These are phyloP conservation scores for Corythornis cristatus DNA, from an alignment of 2,113 vertebrate species.

Conservation along the genomic window DNA sequence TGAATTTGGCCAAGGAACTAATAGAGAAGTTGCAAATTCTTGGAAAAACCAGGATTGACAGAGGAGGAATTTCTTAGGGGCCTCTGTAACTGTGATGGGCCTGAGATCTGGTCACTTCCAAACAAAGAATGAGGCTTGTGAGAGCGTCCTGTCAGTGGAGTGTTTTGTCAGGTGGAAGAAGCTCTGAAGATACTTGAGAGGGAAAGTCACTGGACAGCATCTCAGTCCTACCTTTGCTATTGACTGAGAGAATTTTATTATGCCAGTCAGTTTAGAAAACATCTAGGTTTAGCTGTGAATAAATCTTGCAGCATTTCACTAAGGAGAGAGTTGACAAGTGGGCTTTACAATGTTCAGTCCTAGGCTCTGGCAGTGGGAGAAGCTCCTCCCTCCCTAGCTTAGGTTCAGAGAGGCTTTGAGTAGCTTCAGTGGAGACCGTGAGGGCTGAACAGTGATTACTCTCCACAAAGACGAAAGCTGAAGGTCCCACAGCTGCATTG, in stretches of 20 bases:
- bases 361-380: neutral
- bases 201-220: neutral
- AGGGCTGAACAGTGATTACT: fast-evolving
- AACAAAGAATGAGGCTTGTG: neutral
- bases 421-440: neutral
- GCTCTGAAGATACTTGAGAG: neutral
- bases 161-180: neutral
- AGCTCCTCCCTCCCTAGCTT: neutral
- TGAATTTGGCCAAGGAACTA: neutral
- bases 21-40: neutral
- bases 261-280: neutral
- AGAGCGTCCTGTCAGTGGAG: neutral
- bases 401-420: neutral
- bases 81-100: fast-evolving
- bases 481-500: too few relatives aligned
- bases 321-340: neutral
- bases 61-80: neutral
- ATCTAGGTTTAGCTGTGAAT: neutral
- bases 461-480: neutral
- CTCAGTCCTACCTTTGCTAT: neutral
- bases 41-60: neutral
- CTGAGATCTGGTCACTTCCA: neutral
- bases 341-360: neutral
- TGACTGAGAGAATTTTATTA: neutral
- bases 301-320: neutral